Evolutionary conservation across 2,113 vertebrate species (phyloP), one percentile per base, ranked within the genome.

Genomic region (Periophthalmus modestus): DNA sequence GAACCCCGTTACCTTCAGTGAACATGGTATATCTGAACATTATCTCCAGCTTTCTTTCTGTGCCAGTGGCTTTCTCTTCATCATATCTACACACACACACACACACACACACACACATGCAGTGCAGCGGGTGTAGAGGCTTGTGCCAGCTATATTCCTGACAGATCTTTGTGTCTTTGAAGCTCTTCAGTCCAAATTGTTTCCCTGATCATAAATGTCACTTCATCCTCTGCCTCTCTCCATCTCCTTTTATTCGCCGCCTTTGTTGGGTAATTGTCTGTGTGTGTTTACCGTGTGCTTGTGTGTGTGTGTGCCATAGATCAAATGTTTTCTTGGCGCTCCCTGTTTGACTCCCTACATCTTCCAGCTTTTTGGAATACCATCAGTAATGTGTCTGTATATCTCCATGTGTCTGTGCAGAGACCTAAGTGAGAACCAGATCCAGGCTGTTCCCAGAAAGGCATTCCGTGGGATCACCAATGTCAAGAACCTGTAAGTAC

Each of bases 351-450:
- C 61, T 79, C 61, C 39, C n/a, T 69, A 74, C 68, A 65, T 65
- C 80, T 46, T 82, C n/a, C 76, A 75, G 79, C 78, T 83, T 73
- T 21, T 67, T 46, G 11, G 52, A 75, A 74, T 87, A 83, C 62
- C 52, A 81, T 68, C 71, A 18, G 80, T 90, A 81, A 92, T 77
- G 73, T 82, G 36, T 28, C 3, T 83, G 67, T 77, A 52, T 80
- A 48, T 88, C 71, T 93, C 19, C 62, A 36, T 88, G 28, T 89
- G 52, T 88, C 34, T 82, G 86, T 80, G 58, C 92, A 99, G 98
- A 87, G 98, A 99, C 90, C 93, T 99, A 79, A 99, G 98, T 11
- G 98, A 99, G 90, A 99, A 99, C 92, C 96, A 96, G 94, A 98
- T 99, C 71, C 96, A 98, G 94, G 95, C 96, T n/a, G 93, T 99